Evolutionary conservation across 2,113 vertebrate species (phyloP).

Genomic region (Halcyon malimbica): DNA sequence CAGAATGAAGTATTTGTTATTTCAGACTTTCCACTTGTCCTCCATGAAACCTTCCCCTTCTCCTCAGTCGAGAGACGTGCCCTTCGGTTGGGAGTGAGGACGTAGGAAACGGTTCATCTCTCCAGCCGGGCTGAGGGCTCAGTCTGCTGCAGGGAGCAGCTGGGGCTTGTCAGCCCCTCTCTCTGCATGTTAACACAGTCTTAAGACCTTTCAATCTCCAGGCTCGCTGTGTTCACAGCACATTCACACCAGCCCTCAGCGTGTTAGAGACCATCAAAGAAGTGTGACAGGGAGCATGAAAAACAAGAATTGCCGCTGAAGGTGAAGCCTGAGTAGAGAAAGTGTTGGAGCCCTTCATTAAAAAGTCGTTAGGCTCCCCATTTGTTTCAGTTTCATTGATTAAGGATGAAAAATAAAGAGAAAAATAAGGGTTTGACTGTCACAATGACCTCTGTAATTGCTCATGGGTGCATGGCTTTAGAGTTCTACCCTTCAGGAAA

Average conservation of each 20-base stretch:
- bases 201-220: neutral
- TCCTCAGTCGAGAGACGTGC: neutral
- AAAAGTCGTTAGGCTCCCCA: neutral
- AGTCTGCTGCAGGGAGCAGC: slow-evolving; percentile 24
- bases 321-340: neutral
- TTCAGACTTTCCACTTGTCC: neutral
- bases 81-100: neutral
- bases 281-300: neutral
- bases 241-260: neutral
- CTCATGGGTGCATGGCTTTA: neutral
- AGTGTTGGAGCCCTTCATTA: neutral
- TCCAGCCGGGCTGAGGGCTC: neutral
- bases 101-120: neutral
- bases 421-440: neutral
- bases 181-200: neutral
- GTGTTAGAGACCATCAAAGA: neutral
- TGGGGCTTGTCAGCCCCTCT: slow-evolving; percentile 9
- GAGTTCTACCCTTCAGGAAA: neutral
- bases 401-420: neutral
- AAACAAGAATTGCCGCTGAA: neutral
- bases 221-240: neutral
- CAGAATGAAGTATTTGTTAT: neutral
- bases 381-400: neutral
- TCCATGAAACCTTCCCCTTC: neutral
- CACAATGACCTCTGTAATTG: neutral